Evolutionary conservation across 1,140 invertebrate genomes (phyloP), one percentile per base, ranked within the genome.

Genomic region (Drosophila punjabiensis): DNA sequence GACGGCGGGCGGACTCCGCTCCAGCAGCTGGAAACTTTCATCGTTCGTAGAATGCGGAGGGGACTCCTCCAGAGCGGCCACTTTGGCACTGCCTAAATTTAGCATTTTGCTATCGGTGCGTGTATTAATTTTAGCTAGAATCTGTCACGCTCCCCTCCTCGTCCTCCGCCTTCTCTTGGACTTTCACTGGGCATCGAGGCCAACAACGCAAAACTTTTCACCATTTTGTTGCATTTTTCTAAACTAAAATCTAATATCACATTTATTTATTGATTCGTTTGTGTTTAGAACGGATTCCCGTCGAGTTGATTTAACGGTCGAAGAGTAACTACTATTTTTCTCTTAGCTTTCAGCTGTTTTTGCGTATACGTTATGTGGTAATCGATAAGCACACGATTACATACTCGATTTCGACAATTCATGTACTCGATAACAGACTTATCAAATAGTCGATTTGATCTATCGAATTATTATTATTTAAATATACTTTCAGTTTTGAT

Each of bases 31-130:
- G 5, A 63, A 37, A 33, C 69, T 69, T 30, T 87, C 83, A 10
- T 66, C 79, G 18, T 66, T 69, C 4, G 61, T 53, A 20, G 63
- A 32, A 13, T 41, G 67, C 14, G 1, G 67, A 33, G 24, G 60
- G 8, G 68, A 43, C 9, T 63, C 78, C 55, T 88, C 68, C 68
- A 64, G 20, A 8, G 48, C 64, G 62, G 69, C 56, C 32, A 59
- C 62, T 39, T 56, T 64, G 59, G 41, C 67, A 58, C 63, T 77
- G 73, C 75, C 86, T 89, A 89, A 90, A 86, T 89, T 89, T 90
- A 89, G 86, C 86, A 86, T 89, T 50, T 79, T 50, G 65, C 66
- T 74, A 59, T 18, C n/a, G n/a, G 32, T 50, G 32, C 37, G 20
- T 55, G 13, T 86, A 52, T 60, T 67, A 47, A 50, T 45, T 65